Evolutionary conservation across 2,888 invertebrate species (phyloP).

Genomic region (Zhuqinia jingwanae): DNA sequence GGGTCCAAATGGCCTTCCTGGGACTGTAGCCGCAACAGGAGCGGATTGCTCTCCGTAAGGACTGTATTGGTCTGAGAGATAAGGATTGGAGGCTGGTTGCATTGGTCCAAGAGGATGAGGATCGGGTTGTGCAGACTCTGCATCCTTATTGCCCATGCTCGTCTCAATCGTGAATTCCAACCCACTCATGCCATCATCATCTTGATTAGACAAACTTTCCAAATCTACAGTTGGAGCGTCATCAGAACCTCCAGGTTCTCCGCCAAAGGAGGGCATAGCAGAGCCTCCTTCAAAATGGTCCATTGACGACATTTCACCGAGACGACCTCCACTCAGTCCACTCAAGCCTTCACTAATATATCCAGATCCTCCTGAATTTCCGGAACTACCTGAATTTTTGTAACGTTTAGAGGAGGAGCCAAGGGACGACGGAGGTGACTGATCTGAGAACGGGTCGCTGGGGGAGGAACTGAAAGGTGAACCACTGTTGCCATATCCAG

Average conservation of each 20-base stretch:
- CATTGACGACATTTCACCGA: constrained; percentile 51
- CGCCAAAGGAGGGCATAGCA: constrained; percentile 20
- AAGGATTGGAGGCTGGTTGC: constrained; percentile 58
- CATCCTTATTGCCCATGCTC: constrained; percentile 67
- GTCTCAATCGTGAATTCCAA: constrained; percentile 75
- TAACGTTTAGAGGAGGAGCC: constrained; percentile 41
- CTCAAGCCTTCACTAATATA: too few species aligned
- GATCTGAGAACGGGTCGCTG: constrained; percentile 33
- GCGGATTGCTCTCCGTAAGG: constrained; percentile 61
- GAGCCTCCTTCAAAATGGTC: constrained; percentile 59
- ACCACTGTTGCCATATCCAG: constrained; percentile 31
- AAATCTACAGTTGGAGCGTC: constrained; percentile 68
- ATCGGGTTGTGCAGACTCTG: constrained; percentile 35
- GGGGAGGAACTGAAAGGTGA: constrained; percentile 52
- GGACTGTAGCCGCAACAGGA: constrained; percentile 44
- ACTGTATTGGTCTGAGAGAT: constrained; percentile 63
- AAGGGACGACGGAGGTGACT: constrained; percentile 37
- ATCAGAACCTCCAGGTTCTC: constrained; percentile 1
- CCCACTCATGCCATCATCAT: constrained; percentile 69
- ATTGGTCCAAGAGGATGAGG: constrained; percentile 62
- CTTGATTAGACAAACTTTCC: constrained; percentile 54
- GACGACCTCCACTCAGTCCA: constrained; percentile 51
- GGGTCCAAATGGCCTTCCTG: constrained; percentile 58
- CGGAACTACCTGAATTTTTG: constrained; percentile 25
- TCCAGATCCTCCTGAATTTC: constrained; percentile 17